Base-by-base conservation (phyloP, 2,888 invertebrate genomes). In the Erebia aethiops region DNA sequence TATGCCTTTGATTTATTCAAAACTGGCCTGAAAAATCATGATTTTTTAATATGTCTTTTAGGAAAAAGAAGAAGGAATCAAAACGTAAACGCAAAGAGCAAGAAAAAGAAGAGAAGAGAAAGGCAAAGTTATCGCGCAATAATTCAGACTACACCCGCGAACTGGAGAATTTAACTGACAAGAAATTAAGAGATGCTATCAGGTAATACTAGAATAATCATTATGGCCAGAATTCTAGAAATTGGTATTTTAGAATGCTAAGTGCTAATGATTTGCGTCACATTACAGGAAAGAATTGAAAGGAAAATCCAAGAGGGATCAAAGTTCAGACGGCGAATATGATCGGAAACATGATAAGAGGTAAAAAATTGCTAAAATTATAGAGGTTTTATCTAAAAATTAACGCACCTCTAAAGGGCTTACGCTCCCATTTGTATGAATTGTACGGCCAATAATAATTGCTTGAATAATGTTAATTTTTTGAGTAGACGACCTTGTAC, bases 21-120 rank as follows among this genome's bases (percentile, higher is more conserved):
- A 35, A 7, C 35, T 35, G 5, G 35, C 5, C 2, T 35, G 35
- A 35, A 46, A 46, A 11, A 13, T 46, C 11, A 46, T 46, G 13
- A 46, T 46, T 46, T 46, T 13, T 9, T 43, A 11, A 9, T 21
- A 11, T 13, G 1, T 57, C 21, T 57, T 21, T 10, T 60, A 94
- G 94, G 82, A 95, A 95, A 86, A 95, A 95, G 87, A 96, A 96
- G 87, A 96, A 96, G 86, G 96, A 96, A 85, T 95, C 95, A 69
- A 95, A 96, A 82, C 95, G 96, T 84, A 96, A 96, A 87, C 94
- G 95, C 72, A 96, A 96, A 79, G 95, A 95, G 77, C 94, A 95
- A 75, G 95, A 95, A 71, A 93, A 94, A 69, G 96, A 96, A 78
- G 96, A 96, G 81, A 96, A 96, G 83, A 92, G 95, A 80, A 95